Percentiles rank a stretch among this genome's conserved stretches.
Evolutionary conservation across 2,888 invertebrate genomes (phyloP).

Genomic region (Drosophila stalkeri): DNA sequence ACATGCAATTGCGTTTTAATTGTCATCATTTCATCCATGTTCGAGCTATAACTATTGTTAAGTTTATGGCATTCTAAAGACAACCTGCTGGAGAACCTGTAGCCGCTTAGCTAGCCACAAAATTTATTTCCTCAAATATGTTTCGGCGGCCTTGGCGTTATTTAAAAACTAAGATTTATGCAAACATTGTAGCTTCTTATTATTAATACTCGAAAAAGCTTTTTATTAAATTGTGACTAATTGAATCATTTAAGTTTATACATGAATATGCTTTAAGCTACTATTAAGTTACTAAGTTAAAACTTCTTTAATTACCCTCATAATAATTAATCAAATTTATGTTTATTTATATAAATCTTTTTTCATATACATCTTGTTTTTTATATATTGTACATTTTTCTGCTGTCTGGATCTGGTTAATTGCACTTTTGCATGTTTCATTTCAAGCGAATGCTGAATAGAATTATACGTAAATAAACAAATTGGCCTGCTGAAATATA

Average conservation of each 20-base stretch:
- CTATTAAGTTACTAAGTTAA: background rate
- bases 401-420: conserved; percentile 15
- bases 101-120: background rate
- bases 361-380: too few relatives aligned
- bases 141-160: background rate
- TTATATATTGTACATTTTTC: background rate
- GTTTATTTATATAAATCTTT: background rate
- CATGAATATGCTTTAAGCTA: background rate
- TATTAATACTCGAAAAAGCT: background rate
- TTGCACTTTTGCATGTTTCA: conserved; percentile 33
- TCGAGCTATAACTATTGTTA: background rate
- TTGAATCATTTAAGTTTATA: background rate
- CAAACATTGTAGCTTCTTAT: background rate
- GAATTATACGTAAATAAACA: conserved; percentile 36
- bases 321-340: background rate
- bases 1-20: conserved; percentile 65
- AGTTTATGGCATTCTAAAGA: conserved; percentile 14
- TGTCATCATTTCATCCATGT: conserved; percentile 21
- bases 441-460: conserved; percentile 40
- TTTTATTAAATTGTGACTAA: conserved; percentile 14
- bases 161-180: background rate
- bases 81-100: background rate
- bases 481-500: conserved; percentile 10
- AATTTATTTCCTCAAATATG: conserved; percentile 1
- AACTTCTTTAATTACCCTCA: conserved; percentile 3